These are phyloP conservation scores for Tetrax tetrax DNA, from an alignment of 2,113 vertebrate species.

Conservation along the genomic window DNA sequence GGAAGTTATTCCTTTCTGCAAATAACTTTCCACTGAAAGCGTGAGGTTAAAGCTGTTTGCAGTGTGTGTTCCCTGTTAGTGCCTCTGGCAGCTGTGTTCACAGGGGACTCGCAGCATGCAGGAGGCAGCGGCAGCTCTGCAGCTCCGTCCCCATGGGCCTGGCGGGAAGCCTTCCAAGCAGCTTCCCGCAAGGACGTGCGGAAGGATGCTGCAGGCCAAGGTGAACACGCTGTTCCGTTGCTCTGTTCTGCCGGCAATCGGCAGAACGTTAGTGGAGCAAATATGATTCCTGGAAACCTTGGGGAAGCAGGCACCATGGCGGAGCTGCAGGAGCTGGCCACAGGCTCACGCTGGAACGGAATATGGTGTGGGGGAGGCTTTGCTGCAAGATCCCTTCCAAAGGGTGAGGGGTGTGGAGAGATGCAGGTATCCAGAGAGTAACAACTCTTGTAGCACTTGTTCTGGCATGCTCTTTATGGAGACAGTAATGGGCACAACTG, in stretches of 20 bases:
- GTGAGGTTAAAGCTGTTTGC: background rate
- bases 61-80: background rate
- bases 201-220: background rate
- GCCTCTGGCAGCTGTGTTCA: background rate
- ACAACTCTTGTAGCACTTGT: background rate
- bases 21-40: background rate
- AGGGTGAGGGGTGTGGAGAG: background rate
- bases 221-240: background rate
- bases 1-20: background rate
- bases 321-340: background rate
- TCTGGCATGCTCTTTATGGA: background rate
- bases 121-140: background rate
- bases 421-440: background rate
- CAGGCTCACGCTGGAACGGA: background rate
- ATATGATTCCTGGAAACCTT: background rate
- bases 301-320: fast-evolving
- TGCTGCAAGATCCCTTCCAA: background rate
- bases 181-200: fast-evolving
- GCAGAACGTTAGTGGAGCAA: background rate
- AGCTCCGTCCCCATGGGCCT: background rate
- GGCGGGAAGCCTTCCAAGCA: background rate
- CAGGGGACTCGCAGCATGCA: background rate
- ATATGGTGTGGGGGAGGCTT: background rate
- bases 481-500: background rate
- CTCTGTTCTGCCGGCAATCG: fast-evolving